Evolutionary conservation across 92 coral and sea anemone genomes (phyloP).

Genomic region (Phenganax subtilis): DNA sequence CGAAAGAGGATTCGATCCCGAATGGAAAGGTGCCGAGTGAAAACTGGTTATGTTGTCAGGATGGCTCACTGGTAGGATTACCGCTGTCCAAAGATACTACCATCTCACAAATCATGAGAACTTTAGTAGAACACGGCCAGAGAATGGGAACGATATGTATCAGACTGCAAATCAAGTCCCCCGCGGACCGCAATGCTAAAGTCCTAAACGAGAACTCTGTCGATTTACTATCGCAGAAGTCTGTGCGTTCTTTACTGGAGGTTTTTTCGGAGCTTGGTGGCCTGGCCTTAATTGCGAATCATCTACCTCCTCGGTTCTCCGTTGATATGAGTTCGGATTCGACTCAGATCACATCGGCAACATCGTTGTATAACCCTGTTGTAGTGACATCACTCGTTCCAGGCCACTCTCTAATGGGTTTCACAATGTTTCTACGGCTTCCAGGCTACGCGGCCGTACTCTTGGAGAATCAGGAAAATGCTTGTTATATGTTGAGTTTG

Average conservation of each 20-base stretch:
- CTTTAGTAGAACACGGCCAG: conserved; percentile 59
- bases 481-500: conserved; percentile 79
- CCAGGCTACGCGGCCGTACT: conserved; percentile 81
- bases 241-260: conserved; percentile 66
- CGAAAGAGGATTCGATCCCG: conserved; percentile 30
- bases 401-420: conserved; percentile 92
- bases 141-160: conserved; percentile 63
- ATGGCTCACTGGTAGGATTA: conserved; percentile 52
- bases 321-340: conserved; percentile 11
- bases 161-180: conserved; percentile 50
- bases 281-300: conserved; percentile 71
- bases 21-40: conserved; percentile 13
- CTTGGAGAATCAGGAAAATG: conserved; percentile 70
- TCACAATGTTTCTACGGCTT: conserved; percentile 87
- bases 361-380: conserved; percentile 77
- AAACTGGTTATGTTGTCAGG: conserved; percentile 41
- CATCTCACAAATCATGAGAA: conserved; percentile 57
- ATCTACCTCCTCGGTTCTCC: conserved; percentile 44
- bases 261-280: conserved; percentile 79
- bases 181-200: conserved; percentile 43
- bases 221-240: conserved; percentile 15
- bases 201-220: not conserved
- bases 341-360: conserved; percentile 8
- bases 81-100: conserved; percentile 60
- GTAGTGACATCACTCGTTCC: conserved; percentile 68